Base-by-base conservation (phyloP, 2,888 invertebrate species). In the Spilosoma lubricipeda region DNA sequence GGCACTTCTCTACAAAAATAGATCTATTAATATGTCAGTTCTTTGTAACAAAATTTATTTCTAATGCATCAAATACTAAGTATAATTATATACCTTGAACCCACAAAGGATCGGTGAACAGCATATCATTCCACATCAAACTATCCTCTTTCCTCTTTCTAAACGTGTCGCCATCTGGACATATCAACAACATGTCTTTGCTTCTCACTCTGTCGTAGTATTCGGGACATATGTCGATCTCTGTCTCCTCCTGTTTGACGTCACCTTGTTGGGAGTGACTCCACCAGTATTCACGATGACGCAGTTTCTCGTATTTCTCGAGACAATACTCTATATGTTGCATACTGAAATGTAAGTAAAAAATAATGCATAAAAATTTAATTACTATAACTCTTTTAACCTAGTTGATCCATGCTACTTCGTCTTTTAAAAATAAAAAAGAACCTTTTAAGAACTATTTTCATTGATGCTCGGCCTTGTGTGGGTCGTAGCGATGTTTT, bases 101-200 rank as follows among this genome's bases (percentile, higher is more conserved):
- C 94, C 95, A 95, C 67, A 93, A 79, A 0, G 93, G 89, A 82
- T 96, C 94, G 0, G 94, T 94, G 72, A 96, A 96, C 78, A 96
- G 75, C 63, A 96, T 74, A 23, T 93, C 94, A 7, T 84, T 90
- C 96, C 96, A 96, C 78, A 94, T 52, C 64, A 87, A 78, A 68
- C 93, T 91, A 74, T 96, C 95, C 13, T 89, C 87, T 81, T 93
- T 94, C 73, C 91, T 90, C 73, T 86, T 85, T 69, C 85, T 89
- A 80, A 96, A 80, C 1, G 90, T 84, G 74, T 95, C 94, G 0
- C 95, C 95, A 73, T 93, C 90, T 0, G 95, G 95, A 76, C 95
- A 95, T 36, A 96, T 77, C 18, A 94, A 81, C 74, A 96, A 76
- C 82, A 91, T 84, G 75, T 95, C 80, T 85, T 94, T 95, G 73